Evolutionary conservation across 1,140 invertebrate genomes (phyloP).

Genomic region (Hylaeus anthracinus): DNA sequence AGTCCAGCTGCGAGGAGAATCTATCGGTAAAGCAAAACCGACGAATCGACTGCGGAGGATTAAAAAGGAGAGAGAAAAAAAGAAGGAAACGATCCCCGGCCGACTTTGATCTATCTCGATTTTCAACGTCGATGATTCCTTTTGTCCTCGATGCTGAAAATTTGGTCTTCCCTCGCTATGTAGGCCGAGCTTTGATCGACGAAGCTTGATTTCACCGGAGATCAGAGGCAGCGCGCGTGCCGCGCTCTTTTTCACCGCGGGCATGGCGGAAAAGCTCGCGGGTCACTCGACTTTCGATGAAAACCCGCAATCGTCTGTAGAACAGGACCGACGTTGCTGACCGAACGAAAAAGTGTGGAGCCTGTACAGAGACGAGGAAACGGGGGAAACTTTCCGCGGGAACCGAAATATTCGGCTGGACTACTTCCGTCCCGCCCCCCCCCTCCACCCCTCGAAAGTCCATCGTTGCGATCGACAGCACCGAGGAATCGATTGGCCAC

Average conservation of each 20-base stretch:
- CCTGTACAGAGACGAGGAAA: not conserved
- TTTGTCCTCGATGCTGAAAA: constrained; percentile 39
- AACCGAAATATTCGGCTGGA: too few relatives aligned
- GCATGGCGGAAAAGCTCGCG: constrained; percentile 17
- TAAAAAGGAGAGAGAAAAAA: not conserved
- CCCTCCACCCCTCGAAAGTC: too few relatives aligned
- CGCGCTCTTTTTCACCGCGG: constrained; percentile 2
- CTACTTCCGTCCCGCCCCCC: too few relatives aligned
- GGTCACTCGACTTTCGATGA: constrained; percentile 48
- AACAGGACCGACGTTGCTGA: constrained; percentile 1
- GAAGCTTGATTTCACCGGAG: constrained; percentile 39
- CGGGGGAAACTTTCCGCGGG: too few relatives aligned
- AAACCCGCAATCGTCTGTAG: constrained; percentile 19
- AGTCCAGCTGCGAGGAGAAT: not conserved
- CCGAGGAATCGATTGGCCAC: too few relatives aligned
- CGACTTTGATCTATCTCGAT: constrained; percentile 40
- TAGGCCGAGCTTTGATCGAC: constrained; percentile 46
- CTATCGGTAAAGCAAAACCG: not conserved
- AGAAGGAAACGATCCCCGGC: not conserved
- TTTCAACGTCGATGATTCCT: constrained; percentile 35
- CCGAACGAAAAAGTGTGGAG: constrained; percentile 18
- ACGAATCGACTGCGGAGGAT: not conserved
- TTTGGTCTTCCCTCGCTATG: constrained; percentile 22
- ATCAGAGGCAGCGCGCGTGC: constrained; percentile 25
- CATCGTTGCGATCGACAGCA: too few relatives aligned